phyloP scores from a whole-genome alignment of 2,797 vertebrate species.

The Phaenicophaeus curvirostris region DNA sequence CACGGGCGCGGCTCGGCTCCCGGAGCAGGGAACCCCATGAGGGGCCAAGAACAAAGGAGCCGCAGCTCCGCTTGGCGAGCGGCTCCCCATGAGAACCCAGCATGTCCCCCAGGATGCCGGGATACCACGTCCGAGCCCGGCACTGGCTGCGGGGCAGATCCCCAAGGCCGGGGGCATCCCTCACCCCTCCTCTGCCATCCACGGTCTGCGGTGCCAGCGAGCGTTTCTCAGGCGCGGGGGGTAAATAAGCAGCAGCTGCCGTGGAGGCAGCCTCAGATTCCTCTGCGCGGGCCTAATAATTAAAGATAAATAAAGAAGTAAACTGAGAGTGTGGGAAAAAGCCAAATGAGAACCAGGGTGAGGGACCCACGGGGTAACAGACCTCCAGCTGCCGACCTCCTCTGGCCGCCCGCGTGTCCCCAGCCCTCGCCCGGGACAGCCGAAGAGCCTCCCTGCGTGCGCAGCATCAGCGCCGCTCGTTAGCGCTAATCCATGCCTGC shows the following conservation, averaged over 20 bases:
- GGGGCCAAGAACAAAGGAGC: neutral
- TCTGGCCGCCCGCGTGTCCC: neutral
- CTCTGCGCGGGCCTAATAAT: neutral
- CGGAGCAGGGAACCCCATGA: fast-evolving
- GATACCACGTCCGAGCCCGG: fast-evolving
- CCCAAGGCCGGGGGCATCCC: neutral
- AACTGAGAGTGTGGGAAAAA: slow-evolving; percentile 3
- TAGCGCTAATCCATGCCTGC: neutral
- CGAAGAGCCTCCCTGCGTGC: neutral
- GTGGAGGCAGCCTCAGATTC: neutral
- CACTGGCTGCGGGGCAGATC: neutral
- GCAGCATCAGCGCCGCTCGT: neutral
- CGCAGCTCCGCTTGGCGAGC: fast-evolving
- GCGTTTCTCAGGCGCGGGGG: neutral
- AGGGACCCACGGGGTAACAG: neutral
- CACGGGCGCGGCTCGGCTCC: neutral
- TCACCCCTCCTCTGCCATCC: neutral
- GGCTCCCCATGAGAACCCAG: fast-evolving
- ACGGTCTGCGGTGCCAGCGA: neutral
- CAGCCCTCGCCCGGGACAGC: neutral
- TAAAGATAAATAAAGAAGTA: slow-evolving; percentile 32
- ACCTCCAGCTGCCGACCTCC: neutral
- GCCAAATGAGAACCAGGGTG: fast-evolving
- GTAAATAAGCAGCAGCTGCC: neutral
- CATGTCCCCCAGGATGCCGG: fast-evolving